These are phyloP conservation scores for Rhodeus uyekii DNA, from an alignment of 2,797 vertebrate species.

Conservation along the genomic window DNA sequence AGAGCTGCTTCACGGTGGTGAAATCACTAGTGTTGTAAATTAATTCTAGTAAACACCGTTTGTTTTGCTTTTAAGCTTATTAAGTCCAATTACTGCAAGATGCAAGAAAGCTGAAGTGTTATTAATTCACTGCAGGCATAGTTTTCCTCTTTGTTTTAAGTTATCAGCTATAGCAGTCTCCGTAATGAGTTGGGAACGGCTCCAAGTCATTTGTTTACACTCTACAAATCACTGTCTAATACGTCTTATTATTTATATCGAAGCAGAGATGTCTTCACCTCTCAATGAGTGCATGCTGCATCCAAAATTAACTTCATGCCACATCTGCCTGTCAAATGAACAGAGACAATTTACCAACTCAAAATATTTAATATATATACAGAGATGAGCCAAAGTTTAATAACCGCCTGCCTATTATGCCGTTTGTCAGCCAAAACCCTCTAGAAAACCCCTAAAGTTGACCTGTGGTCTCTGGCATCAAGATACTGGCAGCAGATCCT, in stretches of 20 bases:
- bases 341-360: neutral
- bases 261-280: constrained; percentile 3
- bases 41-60: constrained; percentile 64
- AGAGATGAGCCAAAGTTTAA: neutral
- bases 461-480: neutral
- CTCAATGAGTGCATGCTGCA: neutral
- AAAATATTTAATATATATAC: neutral
- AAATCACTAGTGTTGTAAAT: constrained; percentile 66
- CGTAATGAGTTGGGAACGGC: constrained; percentile 11
- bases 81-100: constrained; percentile 67
- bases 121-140: constrained; percentile 47
- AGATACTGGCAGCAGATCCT: too few species aligned
- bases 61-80: constrained; percentile 63
- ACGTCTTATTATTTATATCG: neutral
- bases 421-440: neutral
- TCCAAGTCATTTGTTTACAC: constrained; percentile 26
- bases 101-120: constrained; percentile 60
- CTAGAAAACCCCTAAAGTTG: neutral
- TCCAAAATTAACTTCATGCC: constrained; percentile 15
- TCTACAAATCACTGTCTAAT: constrained; percentile 10
- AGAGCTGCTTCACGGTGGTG: constrained; percentile 42
- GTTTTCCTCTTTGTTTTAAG: constrained; percentile 4
- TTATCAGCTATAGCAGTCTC: constrained; percentile 23
- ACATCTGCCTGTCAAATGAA: neutral
- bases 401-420: neutral